Conservation (phyloP, 2,888 invertebrate species). For the Nephrotoma guestfalica region DNA sequence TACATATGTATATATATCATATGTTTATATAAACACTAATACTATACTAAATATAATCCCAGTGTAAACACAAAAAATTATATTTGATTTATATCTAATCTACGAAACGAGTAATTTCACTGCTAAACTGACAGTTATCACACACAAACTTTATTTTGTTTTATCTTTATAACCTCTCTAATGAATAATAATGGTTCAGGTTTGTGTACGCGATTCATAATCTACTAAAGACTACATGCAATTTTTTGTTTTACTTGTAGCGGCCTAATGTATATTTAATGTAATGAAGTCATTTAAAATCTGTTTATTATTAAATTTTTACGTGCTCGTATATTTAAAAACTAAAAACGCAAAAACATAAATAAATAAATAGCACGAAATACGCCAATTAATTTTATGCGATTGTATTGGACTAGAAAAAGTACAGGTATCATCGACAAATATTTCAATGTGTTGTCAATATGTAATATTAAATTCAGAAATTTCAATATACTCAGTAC, state of each 20-base stretch:
- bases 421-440: background rate
- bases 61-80: background rate
- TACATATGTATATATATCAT: background rate
- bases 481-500: no score
- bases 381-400: background rate
- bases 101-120: background rate
- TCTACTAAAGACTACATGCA: background rate
- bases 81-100: background rate
- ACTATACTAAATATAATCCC: background rate
- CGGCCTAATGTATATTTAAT: background rate
- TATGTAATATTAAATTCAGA: no score
- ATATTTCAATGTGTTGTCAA: background rate
- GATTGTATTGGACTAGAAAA: no score
- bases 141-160: background rate
- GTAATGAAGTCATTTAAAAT: background rate
- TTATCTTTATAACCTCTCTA: background rate
- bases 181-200: background rate
- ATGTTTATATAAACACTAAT: background rate
- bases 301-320: background rate
- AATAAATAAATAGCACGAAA: background rate
- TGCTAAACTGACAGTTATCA: background rate
- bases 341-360: background rate
- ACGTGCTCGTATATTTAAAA: background rate
- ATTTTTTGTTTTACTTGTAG: background rate
- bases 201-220: background rate